Base-by-base conservation (phyloP, 2,797 vertebrate genomes). In the Lithobates pipiens region DNA sequence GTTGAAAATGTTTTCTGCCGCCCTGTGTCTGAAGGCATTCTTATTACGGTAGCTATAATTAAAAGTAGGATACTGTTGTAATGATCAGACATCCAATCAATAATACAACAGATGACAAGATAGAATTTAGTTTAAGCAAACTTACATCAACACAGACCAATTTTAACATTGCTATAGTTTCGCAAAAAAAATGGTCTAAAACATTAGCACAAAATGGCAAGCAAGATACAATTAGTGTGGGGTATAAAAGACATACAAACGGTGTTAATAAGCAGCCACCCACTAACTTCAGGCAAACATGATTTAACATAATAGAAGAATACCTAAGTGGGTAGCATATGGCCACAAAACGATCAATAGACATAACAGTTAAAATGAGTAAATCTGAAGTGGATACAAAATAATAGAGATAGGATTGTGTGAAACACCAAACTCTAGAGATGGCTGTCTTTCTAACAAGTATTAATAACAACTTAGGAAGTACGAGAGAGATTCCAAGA, bases 181-280 rank as follows among this genome's bases (percentile, higher is more conserved):
- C 91, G 77, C 91, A 91, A 77, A 92, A 91, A 86, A 90, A 92
- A 79, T 91, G 90, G 72, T 90, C 81, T 25, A 90, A 85, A 39
- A 88, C 2, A 70, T 89, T 85, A 6, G 84, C 81, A 77, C 90
- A 90, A 61, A 89, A 91, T 18, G 89, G 88, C 16, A 88, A 82
- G 1, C 78, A 61, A 25, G 88, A 3, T 44, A 23, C 6, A 18
- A 90, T 54, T 18, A 61, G 29, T 39, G 29, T 29, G 29, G 29
- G 29, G 29, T 29, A 29, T 29, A 2, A 29, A 29, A 29, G 88
- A 13, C 85, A 76, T 34, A 89, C 2, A n/a, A 90, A 81, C 23
- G 88, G 82, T 0, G 46, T 32, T 8, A 63, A 11, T 87, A 89
- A 91, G 0, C 89, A 87, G 32, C 7, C 78, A 57, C 86, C 42